phyloP scores from a whole-genome alignment of 2,797 vertebrate species.

The Takifugu rubripes region DNA sequence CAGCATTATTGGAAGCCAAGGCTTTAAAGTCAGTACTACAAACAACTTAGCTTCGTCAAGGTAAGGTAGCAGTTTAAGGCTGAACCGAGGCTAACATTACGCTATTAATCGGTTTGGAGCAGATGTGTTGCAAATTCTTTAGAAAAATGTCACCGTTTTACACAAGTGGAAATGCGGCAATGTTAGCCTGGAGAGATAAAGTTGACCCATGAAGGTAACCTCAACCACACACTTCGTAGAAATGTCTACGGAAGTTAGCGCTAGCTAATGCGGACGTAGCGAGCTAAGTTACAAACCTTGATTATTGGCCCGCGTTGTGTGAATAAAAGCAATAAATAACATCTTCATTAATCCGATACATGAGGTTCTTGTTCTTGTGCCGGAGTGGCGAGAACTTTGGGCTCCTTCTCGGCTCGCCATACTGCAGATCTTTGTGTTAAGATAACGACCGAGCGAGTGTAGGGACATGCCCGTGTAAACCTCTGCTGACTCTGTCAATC shows the following conservation, averaged over 20 bases:
- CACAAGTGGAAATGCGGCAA: background rate
- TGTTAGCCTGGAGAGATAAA: conserved; percentile 29
- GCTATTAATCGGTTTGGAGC: background rate
- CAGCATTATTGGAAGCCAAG: conserved; percentile 31
- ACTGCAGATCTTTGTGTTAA: conserved; percentile 58
- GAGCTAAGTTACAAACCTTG: conserved; percentile 73
- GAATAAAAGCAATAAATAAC: conserved; percentile 83
- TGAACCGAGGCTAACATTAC: background rate
- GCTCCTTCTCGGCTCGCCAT: conserved; percentile 70
- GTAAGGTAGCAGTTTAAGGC: background rate
- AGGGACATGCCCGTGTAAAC: conserved; percentile 63
- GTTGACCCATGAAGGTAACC: conserved; percentile 32
- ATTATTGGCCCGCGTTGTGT: conserved; percentile 76
- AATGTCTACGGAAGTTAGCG: conserved; percentile 60
- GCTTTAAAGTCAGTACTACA: conserved; percentile 26
- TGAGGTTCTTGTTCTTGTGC: conserved; percentile 51
- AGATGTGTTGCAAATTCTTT: background rate
- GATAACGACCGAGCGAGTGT: conserved; percentile 42
- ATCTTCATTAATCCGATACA: conserved; percentile 71
- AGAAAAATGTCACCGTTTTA: background rate
- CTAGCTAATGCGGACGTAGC: conserved; percentile 33
- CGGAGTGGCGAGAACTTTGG: conserved; percentile 45
- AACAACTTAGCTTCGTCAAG: conserved; percentile 9
- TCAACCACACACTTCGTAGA: conserved; percentile 25
- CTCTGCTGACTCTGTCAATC: conserved; percentile 71